Percentiles rank a stretch among this genome's conserved stretches.
Conservation (phyloP, 2,888 invertebrate genomes). For the Rhopalosiphum nymphaeae region DNA sequence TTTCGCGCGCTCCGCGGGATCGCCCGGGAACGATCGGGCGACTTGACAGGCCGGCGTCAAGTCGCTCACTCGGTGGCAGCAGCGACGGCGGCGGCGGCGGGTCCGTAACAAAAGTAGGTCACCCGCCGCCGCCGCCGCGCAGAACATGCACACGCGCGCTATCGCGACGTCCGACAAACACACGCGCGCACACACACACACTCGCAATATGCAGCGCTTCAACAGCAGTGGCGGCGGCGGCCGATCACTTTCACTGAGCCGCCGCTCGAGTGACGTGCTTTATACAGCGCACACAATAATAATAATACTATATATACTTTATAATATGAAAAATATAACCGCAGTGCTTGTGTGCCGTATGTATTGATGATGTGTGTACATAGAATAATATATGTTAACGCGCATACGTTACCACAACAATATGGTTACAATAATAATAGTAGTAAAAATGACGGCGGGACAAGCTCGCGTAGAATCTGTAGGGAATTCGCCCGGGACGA, state of each 20-base stretch:
- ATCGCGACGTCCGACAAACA: background rate
- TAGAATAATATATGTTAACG: too few relatives aligned
- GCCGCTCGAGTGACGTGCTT: conserved; percentile 1
- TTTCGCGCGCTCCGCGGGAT: conserved; percentile 12
- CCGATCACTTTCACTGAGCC: conserved; percentile 58
- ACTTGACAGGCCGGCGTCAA: conserved; percentile 51
- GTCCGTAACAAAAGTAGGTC: conserved; percentile 58
- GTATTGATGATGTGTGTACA: too few relatives aligned
- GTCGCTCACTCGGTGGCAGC: conserved; percentile 53
- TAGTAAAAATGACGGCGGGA: background rate
- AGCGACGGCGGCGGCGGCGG: conserved; percentile 16
- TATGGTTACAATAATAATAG: background rate
- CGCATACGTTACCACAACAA: too few relatives aligned
- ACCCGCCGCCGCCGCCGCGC: conserved; percentile 40
- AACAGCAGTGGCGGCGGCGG: conserved; percentile 66
- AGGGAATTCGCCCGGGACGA: background rate
- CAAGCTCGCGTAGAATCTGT: background rate
- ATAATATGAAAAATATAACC: background rate
- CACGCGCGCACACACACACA: conserved; percentile 45
- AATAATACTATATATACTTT: background rate
- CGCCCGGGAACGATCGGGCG: conserved; percentile 30
- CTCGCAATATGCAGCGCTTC: conserved; percentile 67
- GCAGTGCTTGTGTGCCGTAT: background rate
- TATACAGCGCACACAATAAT: background rate
- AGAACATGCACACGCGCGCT: conserved; percentile 34